Percentiles rank a stretch among this genome's conserved stretches.
Evolutionary conservation across 2,113 vertebrate species (phyloP).

Genomic region (Stercorarius parasiticus): DNA sequence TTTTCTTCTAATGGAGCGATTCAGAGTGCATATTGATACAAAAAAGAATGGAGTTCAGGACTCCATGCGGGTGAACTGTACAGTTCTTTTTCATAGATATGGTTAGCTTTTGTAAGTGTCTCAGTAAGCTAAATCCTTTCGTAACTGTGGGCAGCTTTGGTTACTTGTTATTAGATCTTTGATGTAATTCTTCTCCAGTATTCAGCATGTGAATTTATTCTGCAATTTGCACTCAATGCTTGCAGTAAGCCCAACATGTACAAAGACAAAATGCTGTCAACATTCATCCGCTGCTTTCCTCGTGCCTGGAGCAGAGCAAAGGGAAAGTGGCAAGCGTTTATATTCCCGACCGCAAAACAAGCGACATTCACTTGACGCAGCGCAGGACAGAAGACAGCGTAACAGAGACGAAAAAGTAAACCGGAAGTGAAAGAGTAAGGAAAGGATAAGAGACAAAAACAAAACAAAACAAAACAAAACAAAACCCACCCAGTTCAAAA

Average conservation of each 20-base stretch:
- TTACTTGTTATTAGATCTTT: conserved; percentile 22
- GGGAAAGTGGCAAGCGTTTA: conserved; percentile 11
- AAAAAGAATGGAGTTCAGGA: not conserved
- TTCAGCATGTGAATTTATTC: conserved; percentile 30
- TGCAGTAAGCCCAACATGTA: not conserved
- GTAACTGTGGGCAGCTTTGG: not conserved
- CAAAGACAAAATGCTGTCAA: conserved; percentile 33
- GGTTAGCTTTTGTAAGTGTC: not conserved
- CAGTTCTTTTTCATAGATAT: not conserved
- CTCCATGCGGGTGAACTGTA: not conserved
- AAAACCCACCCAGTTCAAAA: not conserved
- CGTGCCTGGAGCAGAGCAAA: conserved; percentile 13
- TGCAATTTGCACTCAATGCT: conserved; percentile 10
- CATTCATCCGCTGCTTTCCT: conserved; percentile 43
- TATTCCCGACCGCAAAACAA: conserved; percentile 23
- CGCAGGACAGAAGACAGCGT: not conserved
- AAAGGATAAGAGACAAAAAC: not conserved
- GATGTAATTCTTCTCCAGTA: conserved; percentile 12
- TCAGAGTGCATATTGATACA: not conserved
- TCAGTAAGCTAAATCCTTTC: not conserved
- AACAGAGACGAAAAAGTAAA: not conserved
- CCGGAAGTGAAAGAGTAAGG: not conserved
- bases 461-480: too few species aligned
- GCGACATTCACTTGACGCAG: not conserved
- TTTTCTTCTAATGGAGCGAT: not conserved